Percentiles rank a stretch among this genome's conserved stretches.
Evolutionary conservation across 2,888 invertebrate species (phyloP).

Genomic region (Drosophila anomelani): DNA sequence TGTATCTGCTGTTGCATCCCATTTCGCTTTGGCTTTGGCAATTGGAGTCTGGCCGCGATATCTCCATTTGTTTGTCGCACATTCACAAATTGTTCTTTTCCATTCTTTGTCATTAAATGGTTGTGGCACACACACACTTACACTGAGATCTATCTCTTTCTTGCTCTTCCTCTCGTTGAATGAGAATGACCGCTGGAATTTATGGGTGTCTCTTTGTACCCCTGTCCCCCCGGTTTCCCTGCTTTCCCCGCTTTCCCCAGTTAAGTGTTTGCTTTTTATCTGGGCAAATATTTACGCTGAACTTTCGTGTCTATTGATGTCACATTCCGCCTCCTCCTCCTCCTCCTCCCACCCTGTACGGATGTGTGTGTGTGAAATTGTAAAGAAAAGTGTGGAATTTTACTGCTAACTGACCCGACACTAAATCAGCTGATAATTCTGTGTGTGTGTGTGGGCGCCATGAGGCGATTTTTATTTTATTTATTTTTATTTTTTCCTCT

Average conservation of each 20-base stretch:
- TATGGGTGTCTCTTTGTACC: conserved; percentile 67
- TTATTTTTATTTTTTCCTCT: conserved; percentile 5
- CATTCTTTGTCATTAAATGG: conserved; percentile 79
- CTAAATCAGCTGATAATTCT: conserved; percentile 78
- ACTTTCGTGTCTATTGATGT: conserved; percentile 80
- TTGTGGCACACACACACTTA: conserved; percentile 26
- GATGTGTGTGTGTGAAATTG: conserved; percentile 61
- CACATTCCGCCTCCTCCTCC: conserved; percentile 59
- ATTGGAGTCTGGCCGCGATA: conserved; percentile 80
- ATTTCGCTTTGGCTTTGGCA: conserved; percentile 36
- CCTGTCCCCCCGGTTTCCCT: conserved; percentile 15
- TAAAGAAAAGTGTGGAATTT: conserved; percentile 77
- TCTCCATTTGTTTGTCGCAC: conserved; percentile 80
- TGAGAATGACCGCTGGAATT: conserved; percentile 77
- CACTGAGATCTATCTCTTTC: not conserved
- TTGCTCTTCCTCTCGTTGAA: conserved; percentile 15
- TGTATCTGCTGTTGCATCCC: conserved; percentile 36
- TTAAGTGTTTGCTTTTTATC: conserved; percentile 63
- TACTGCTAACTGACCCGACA: conserved; percentile 74
- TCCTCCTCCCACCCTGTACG: not conserved
- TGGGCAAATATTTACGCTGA: conserved; percentile 78
- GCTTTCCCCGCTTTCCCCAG: conserved; percentile 7
- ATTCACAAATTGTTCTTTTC: conserved; percentile 79
- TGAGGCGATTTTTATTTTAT: conserved; percentile 57
- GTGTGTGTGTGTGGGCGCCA: conserved; percentile 41